Base-by-base conservation (phyloP, 2,888 invertebrate genomes). In the Pycnomerus fuliginosus region DNA sequence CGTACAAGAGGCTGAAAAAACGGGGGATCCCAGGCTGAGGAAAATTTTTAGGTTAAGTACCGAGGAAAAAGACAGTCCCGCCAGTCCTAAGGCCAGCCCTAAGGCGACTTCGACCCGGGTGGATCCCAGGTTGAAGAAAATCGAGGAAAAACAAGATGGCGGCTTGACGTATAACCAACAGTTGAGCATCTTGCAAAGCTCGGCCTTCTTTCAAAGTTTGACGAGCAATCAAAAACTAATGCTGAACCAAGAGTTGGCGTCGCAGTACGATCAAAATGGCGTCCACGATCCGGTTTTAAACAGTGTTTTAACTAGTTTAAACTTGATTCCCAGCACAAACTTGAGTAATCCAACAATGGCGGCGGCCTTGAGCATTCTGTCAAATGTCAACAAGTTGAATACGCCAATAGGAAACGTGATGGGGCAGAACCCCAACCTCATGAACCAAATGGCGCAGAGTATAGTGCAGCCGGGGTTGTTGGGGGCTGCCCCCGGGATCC, bases 11-110 rank as follows among this genome's bases (percentile, higher is more conserved):
- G 82, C 84, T 2, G 83, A 87, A 64, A 84, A 82, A 25, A 76
- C 84, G 28, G 77, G 81, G 16, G 90, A 90, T 76, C 90, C 90
- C 1, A 79, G 90, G 39, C 64, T 90, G 48, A 74, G 83, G 48
- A 85, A 84, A 69, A 85, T 90, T 38, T 85, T 89, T 65, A 78
- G 87, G 38, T 66, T 87, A 48, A 78, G 83, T 38, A 54, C 62
- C 1, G 82, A 83, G 11, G 77, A 83, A 52, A 78, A 75, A 16
- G 76, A 76, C 48, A 76, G 76, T 10, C 81, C 80, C 16, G 80
- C 82, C 64, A 81, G 83, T 42, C 80, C 78, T 39, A 69, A 67
- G 40, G 64, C 64, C 8, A 68, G 55, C 42, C 69, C 53, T 2
- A 64, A 65, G 78, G 80, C 46, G 14, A 12, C 5, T 11, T 16